These are phyloP conservation scores for Eledona agricola DNA, from an alignment of 2,888 invertebrate species.

Conservation along the genomic window DNA sequence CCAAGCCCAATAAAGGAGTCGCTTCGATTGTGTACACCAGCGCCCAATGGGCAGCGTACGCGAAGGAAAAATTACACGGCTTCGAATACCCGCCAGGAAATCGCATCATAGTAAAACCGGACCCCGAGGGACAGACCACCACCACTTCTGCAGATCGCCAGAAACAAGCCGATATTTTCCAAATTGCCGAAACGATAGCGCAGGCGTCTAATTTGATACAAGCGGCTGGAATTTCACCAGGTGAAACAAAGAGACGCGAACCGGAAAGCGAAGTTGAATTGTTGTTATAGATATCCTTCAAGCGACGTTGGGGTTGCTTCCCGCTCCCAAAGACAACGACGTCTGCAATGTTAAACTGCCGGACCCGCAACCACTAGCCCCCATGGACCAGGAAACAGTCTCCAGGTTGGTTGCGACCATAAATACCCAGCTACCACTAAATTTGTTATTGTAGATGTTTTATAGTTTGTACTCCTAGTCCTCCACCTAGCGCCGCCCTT, in stretches of 20 bases:
- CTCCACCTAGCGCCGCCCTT: conserved; percentile 81
- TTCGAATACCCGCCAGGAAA: conserved; percentile 93
- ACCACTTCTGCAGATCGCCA: conserved; percentile 46
- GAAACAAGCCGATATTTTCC: conserved; percentile 68
- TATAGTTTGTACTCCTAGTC: conserved; percentile 69
- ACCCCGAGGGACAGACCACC: conserved; percentile 49
- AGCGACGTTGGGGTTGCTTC: conserved; percentile 6
- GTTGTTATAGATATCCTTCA: conserved; percentile 15
- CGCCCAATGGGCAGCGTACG: conserved; percentile 77
- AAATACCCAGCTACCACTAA: neutral
- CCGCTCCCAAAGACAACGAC: conserved; percentile 34
- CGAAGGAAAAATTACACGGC: conserved; percentile 85
- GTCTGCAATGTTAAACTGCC: conserved; percentile 76
- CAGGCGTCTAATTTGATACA: conserved; percentile 80
- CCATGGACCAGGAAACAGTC: conserved; percentile 72
- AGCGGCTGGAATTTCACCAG: conserved; percentile 65
- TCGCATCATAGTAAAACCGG: conserved; percentile 78
- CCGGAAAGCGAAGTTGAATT: neutral
- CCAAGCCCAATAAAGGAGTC: conserved; percentile 64
- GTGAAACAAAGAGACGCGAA: conserved; percentile 44
- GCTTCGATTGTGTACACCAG: conserved; percentile 77
- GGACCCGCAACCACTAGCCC: conserved; percentile 73
- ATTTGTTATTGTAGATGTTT: conserved; percentile 65
- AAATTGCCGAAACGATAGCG: conserved; percentile 78
- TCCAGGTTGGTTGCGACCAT: conserved; percentile 64